phyloP scores from a whole-genome alignment of 35 echinoderm and acorn worm genomes.

The Chiridota heheva region DNA sequence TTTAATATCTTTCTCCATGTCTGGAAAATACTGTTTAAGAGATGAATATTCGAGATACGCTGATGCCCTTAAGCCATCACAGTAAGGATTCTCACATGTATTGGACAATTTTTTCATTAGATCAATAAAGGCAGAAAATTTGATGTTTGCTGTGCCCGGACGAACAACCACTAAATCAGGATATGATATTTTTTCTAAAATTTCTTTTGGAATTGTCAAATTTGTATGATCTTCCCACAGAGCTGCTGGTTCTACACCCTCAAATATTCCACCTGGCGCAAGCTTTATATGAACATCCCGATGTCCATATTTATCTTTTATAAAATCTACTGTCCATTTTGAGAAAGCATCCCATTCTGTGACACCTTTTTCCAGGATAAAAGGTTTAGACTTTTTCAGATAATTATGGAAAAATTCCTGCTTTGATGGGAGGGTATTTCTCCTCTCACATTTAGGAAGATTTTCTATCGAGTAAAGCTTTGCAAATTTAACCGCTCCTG shows the following conservation, averaged over 20 bases:
- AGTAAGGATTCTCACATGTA: background rate
- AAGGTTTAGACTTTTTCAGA: constrained; percentile 65
- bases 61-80: constrained; percentile 39
- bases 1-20: constrained; percentile 70
- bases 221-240: constrained; percentile 70
- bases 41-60: constrained; percentile 91
- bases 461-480: background rate
- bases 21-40: constrained; percentile 59
- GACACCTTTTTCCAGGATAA: constrained; percentile 57
- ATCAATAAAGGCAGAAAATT: constrained; percentile 86
- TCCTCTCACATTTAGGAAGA: constrained; percentile 61
- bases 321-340: constrained; percentile 80
- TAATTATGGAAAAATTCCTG: constrained; percentile 69
- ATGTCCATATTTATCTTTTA: constrained; percentile 57
- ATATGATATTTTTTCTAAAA: constrained; percentile 41
- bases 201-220: constrained; percentile 60
- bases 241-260: constrained; percentile 65
- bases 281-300: constrained; percentile 79
- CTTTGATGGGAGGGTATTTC: constrained; percentile 35
- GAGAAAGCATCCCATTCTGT: constrained; percentile 71
- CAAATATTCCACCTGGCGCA: constrained; percentile 81
- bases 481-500: background rate
- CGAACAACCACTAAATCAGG: constrained; percentile 86
- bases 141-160: constrained; percentile 73
- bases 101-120: constrained; percentile 56